These are phyloP conservation scores for Platichthys stellatus DNA, from an alignment of 2,113 vertebrate species.

Conservation along the genomic window DNA sequence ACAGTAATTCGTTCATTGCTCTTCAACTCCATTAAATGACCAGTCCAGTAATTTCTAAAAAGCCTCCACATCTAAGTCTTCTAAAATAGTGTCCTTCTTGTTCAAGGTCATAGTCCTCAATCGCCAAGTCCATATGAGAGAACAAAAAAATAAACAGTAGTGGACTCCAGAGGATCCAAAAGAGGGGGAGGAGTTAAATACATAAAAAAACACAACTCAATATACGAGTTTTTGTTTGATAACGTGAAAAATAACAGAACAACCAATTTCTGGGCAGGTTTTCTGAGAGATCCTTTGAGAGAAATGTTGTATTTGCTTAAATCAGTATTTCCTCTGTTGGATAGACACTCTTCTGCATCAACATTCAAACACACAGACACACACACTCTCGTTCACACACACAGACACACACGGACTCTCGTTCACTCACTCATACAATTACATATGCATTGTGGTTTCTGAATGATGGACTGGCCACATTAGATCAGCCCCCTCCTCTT, in stretches of 20 bases:
- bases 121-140: constrained; percentile 41
- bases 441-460: constrained; percentile 61
- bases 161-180: constrained; percentile 56
- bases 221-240: constrained; percentile 65
- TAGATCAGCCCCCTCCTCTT: constrained; percentile 98
- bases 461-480: constrained; percentile 56
- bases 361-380: constrained; percentile 57
- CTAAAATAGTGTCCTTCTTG: constrained; percentile 68
- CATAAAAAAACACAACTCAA: constrained; percentile 52
- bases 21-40: constrained; percentile 26
- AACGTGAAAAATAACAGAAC: constrained; percentile 56
- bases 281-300: constrained; percentile 71
- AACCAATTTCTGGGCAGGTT: constrained; percentile 56
- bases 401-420: constrained; percentile 16
- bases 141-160: constrained; percentile 12
- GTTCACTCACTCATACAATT: constrained; percentile 36
- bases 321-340: constrained; percentile 77
- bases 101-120: constrained; percentile 62
- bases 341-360: constrained; percentile 71
- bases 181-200: constrained; percentile 65
- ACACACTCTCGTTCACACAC: constrained; percentile 7
- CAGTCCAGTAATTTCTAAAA: constrained; percentile 51
- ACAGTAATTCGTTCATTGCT: constrained; percentile 37
- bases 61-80: constrained; percentile 56
- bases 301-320: constrained; percentile 50